Conservation (phyloP, 2,888 invertebrate species). For the Epiblema foenella region DNA sequence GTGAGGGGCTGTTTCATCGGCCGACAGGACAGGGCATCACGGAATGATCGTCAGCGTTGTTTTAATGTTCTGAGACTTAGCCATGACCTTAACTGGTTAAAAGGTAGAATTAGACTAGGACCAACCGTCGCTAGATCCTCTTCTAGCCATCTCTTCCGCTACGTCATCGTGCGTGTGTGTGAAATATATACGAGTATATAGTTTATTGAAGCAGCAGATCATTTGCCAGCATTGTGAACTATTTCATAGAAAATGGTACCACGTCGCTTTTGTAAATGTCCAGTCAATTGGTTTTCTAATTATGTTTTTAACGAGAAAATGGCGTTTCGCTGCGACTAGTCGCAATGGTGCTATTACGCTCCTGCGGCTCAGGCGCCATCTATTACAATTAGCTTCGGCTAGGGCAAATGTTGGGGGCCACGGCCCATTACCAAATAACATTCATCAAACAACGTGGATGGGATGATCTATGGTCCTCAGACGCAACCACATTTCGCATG, state of each 20-base stretch:
- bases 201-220: neutral
- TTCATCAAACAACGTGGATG: slow-evolving; percentile 59
- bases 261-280: neutral
- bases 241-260: neutral
- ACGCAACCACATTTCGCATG: slow-evolving; percentile 68
- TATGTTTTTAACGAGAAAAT: slow-evolving; percentile 4
- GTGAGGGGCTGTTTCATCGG: too few species aligned
- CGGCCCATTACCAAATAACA: slow-evolving; percentile 62
- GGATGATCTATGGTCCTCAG: slow-evolving; percentile 63
- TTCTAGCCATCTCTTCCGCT: too few species aligned
- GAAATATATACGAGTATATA: too few species aligned
- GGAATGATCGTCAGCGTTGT: too few species aligned
- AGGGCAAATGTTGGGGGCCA: neutral
- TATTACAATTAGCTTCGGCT: slow-evolving; percentile 10
- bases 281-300: neutral
- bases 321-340: neutral
- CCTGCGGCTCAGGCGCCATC: slow-evolving; percentile 4
- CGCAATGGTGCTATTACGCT: neutral
- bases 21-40: too few species aligned
- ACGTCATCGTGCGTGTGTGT: too few species aligned
- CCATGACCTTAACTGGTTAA: too few species aligned
- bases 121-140: too few species aligned
- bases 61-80: too few species aligned
- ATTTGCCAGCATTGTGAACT: neutral
- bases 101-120: too few species aligned